phyloP scores from a whole-genome alignment of 1,140 invertebrate genomes.

The Lucilia cuprina region DNA sequence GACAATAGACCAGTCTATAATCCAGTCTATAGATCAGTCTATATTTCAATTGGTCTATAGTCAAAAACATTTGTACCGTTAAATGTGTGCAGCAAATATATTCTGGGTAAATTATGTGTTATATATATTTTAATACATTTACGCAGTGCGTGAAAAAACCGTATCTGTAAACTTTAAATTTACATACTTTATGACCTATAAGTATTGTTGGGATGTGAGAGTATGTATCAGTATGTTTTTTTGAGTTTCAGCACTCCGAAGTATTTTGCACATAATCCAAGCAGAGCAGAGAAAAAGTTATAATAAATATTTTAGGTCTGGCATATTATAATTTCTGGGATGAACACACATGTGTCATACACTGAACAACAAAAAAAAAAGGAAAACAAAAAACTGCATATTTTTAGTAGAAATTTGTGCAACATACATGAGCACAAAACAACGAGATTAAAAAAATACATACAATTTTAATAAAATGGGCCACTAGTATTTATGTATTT shows the following conservation, averaged over 20 bases:
- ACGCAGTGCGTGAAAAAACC: conserved; percentile 2
- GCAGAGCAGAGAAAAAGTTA: too few species aligned
- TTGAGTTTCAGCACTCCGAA: background rate
- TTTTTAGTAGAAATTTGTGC: too few species aligned
- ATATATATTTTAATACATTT: background rate
- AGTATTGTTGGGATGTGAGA: background rate
- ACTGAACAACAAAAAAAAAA: background rate
- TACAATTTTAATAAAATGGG: too few species aligned
- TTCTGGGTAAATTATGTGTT: background rate
- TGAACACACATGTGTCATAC: background rate
- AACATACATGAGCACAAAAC: too few species aligned
- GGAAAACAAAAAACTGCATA: too few species aligned
- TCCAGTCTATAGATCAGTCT: too few species aligned
- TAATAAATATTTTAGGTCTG: background rate
- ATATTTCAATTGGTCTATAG: too few species aligned
- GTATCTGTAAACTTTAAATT: background rate
- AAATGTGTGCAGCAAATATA: background rate
- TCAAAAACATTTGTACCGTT: too few species aligned
- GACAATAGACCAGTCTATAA: too few species aligned
- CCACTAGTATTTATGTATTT: too few species aligned
- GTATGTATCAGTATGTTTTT: background rate
- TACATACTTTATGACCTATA: background rate
- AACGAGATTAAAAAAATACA: too few species aligned
- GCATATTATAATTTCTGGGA: conserved; percentile 6
- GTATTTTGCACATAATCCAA: background rate